These are phyloP conservation scores for Mylabris phalerata DNA, from an alignment of 1,140 invertebrate genomes.

Conservation along the genomic window DNA sequence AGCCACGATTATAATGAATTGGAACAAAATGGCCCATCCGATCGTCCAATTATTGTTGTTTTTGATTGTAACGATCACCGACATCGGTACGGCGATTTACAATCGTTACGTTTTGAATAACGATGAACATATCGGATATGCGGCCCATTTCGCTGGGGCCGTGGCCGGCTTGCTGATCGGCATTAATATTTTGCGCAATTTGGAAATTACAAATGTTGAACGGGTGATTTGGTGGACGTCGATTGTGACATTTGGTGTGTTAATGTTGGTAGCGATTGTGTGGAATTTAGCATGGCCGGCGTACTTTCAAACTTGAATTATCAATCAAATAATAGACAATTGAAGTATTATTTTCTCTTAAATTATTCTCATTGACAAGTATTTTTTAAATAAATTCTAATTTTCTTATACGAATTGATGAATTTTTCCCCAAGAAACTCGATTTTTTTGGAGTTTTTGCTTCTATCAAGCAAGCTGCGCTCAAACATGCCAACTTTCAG, in stretches of 20 bases:
- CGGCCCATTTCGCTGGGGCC: constrained; percentile 82
- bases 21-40: constrained; percentile 85
- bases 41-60: constrained; percentile 72
- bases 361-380: too few species aligned
- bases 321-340: too few species aligned
- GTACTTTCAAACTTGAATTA: not conserved
- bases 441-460: too few species aligned
- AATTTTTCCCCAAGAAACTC: too few species aligned
- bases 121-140: constrained; percentile 69
- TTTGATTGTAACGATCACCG: constrained; percentile 53
- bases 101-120: constrained; percentile 62
- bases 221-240: constrained; percentile 75
- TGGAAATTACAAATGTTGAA: constrained; percentile 81
- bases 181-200: constrained; percentile 83
- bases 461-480: too few species aligned
- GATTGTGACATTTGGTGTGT: constrained; percentile 63
- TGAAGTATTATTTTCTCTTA: too few species aligned
- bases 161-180: constrained; percentile 78
- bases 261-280: constrained; percentile 55
- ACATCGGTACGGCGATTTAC: constrained; percentile 75
- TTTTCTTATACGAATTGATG: too few species aligned
- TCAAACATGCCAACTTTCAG: too few species aligned
- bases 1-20: constrained; percentile 92
- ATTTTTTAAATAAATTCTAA: too few species aligned
- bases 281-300: constrained; percentile 8